phyloP scores from a whole-genome alignment of 2,797 vertebrate genomes.

The Onychomys torridus region DNA sequence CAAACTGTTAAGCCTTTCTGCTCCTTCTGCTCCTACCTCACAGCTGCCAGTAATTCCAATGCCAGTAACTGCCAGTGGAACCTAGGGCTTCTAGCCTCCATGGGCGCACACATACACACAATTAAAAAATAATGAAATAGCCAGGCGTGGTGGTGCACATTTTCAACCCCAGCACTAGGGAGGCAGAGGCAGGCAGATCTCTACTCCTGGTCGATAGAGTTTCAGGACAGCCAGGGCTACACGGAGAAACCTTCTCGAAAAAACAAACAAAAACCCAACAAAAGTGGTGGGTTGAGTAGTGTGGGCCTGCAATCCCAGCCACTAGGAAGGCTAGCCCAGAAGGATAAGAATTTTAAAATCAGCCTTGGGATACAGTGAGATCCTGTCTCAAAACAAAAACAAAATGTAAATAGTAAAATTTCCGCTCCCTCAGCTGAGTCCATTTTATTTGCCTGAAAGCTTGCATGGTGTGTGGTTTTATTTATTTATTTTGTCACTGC shows the following conservation, averaged over 20 bases:
- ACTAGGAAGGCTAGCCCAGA: not conserved
- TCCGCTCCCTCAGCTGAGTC: not conserved
- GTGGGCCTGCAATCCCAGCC: not conserved
- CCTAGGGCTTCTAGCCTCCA: not conserved
- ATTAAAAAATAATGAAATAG: not conserved
- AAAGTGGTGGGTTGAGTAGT: not conserved
- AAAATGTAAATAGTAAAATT: not conserved
- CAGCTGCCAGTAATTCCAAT: not conserved
- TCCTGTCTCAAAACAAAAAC: not conserved
- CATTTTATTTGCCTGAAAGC: conserved; percentile 6
- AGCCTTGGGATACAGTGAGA: not conserved
- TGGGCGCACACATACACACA: too few species aligned
- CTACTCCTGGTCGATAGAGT: not conserved
- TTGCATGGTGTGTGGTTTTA: not conserved
- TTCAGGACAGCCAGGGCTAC: not conserved
- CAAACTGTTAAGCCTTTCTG: not conserved
- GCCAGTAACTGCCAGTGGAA: not conserved
- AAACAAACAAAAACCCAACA: not conserved
- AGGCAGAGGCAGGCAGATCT: not conserved
- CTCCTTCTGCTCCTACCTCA: not conserved
- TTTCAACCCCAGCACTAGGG: not conserved
- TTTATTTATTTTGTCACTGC: not conserved
- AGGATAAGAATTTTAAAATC: not conserved
- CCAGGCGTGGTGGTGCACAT: not conserved
- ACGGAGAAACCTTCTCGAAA: not conserved